A percentile compares a stretch with the other conserved stretches of the same genome.
Evolutionary conservation across 1,140 invertebrate genomes (phyloP).

Genomic region (Drosophila busckii): DNA sequence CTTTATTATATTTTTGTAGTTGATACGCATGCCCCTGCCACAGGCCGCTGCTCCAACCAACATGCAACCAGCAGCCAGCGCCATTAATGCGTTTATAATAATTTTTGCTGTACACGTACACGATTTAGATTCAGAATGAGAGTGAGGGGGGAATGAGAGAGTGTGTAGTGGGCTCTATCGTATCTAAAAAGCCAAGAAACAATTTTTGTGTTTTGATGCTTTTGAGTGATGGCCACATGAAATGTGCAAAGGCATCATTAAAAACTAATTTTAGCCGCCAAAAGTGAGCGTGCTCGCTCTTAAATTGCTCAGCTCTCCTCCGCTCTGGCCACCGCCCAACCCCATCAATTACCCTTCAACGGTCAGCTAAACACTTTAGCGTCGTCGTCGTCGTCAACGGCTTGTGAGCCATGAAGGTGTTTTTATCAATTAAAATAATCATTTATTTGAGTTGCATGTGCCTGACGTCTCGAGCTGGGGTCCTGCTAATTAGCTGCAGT

Average conservation of each 20-base stretch:
- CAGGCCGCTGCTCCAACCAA: not conserved
- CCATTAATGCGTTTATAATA: conserved; percentile 77
- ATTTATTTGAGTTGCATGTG: conserved; percentile 68
- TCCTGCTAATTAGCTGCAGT: conserved; percentile 28
- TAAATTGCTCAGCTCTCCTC: conserved; percentile 37
- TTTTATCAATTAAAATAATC: conserved; percentile 73
- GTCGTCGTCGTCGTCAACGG: conserved; percentile 13
- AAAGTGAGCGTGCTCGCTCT: conserved; percentile 45
- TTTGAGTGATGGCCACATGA: conserved; percentile 56
- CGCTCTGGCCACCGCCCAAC: not conserved
- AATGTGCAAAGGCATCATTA: conserved; percentile 71
- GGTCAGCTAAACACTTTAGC: conserved; percentile 1
- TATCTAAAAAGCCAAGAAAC: conserved; percentile 5
- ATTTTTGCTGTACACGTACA: conserved; percentile 63
- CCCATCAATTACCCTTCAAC: not conserved
- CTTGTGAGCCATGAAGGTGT: conserved; percentile 55
- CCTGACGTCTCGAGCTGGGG: no score
- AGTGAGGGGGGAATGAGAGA: no score
- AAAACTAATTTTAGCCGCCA: conserved; percentile 59
- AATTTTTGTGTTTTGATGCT: conserved; percentile 12
- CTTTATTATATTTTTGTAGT: conserved; percentile 69
- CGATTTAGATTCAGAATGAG: conserved; percentile 50
- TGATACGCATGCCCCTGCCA: conserved; percentile 35
- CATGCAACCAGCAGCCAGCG: conserved; percentile 46
- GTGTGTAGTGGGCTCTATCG: conserved; percentile 1